These are phyloP conservation scores for Gorsachius goisagi DNA, from an alignment of 2,113 vertebrate genomes.

Conservation along the genomic window DNA sequence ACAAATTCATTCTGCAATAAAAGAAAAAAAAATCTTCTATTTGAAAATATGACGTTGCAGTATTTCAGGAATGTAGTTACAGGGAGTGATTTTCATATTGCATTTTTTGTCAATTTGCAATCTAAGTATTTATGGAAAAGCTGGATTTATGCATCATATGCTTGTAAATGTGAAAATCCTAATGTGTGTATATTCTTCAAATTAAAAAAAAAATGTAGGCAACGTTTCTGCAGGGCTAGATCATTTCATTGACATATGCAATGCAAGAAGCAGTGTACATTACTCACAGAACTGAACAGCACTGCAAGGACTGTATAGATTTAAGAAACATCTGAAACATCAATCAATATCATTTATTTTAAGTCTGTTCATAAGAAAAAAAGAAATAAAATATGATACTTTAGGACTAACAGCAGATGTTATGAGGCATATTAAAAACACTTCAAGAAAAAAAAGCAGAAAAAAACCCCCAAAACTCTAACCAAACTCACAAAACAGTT, in stretches of 20 bases:
- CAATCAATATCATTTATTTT: slow-evolving; percentile 1
- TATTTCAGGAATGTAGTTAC: slow-evolving; percentile 43
- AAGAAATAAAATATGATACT: not conserved
- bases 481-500: not conserved
- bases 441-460: not conserved
- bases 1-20: slow-evolving; percentile 2
- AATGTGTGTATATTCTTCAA: slow-evolving; percentile 19
- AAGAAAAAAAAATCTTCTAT: not conserved
- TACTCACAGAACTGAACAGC: not conserved
- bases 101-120: slow-evolving; percentile 32
- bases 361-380: not conserved
- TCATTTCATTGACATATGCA: slow-evolving; percentile 19
- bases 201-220: not conserved
- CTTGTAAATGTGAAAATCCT: slow-evolving; percentile 25
- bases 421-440: not conserved
- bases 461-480: not conserved
- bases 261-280: slow-evolving; percentile 10
- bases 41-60: not conserved
- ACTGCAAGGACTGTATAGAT: not conserved
- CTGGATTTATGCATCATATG: not conserved
- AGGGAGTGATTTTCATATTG: not conserved
- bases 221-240: slow-evolving; percentile 2
- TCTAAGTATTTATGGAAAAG: slow-evolving; percentile 47
- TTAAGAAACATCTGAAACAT: not conserved
- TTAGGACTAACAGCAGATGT: not conserved